A percentile compares a stretch with the other conserved stretches of the same genome.
These are phyloP conservation scores for Nomada goodeniana DNA, from an alignment of 2,888 invertebrate genomes.

Conservation along the genomic window DNA sequence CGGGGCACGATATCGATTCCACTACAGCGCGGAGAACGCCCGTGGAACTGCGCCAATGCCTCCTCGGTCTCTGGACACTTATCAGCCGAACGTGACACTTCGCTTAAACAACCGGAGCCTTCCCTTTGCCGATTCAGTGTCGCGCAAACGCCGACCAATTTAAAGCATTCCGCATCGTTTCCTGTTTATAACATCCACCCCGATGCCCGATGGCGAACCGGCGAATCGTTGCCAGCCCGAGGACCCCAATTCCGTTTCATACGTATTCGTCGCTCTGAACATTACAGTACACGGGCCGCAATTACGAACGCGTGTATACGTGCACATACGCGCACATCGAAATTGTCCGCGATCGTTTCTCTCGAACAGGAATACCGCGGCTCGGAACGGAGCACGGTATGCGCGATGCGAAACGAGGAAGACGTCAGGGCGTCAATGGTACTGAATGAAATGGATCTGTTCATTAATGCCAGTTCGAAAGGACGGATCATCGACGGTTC, in stretches of 20 bases:
- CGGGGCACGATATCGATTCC: constrained; percentile 53
- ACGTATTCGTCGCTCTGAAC: neutral
- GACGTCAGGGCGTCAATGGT: neutral
- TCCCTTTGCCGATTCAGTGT: constrained; percentile 58
- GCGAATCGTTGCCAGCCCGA: constrained; percentile 1
- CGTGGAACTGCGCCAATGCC: constrained; percentile 26
- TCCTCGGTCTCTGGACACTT: constrained; percentile 36
- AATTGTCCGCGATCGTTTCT: neutral
- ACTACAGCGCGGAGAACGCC: constrained; percentile 44
- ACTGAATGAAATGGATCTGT: constrained; percentile 29
- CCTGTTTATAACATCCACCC: constrained; percentile 59
- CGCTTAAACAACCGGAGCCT: constrained; percentile 48
- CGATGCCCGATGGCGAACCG: constrained; percentile 23
- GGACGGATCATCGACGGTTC: constrained; percentile 31
- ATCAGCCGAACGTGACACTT: constrained; percentile 56
- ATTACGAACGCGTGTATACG: neutral
- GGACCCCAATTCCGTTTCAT: neutral
- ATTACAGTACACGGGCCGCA: neutral
- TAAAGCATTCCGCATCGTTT: constrained; percentile 63
- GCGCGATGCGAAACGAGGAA: neutral
- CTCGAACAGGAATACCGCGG: neutral
- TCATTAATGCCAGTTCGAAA: constrained; percentile 16
- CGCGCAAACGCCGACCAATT: constrained; percentile 62
- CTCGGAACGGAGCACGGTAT: neutral
- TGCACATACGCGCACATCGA: neutral